phyloP scores from a whole-genome alignment of 1,140 invertebrate species.

The Pseudomyrmex sp. region DNA sequence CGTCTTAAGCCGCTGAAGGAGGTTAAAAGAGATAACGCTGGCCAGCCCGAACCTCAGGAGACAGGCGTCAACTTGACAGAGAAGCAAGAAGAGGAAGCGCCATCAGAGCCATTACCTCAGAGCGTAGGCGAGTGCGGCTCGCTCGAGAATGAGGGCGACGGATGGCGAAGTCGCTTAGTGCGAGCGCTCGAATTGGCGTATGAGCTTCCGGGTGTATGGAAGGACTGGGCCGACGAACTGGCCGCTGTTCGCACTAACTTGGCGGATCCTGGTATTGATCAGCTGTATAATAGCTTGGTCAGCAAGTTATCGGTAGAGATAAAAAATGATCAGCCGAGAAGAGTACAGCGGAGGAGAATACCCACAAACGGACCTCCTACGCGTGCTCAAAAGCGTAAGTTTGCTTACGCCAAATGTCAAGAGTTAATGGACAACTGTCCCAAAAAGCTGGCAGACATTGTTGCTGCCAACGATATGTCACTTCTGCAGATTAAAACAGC shows the following conservation, averaged over 20 bases:
- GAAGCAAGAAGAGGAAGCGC: rapidly evolving
- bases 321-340: neutral
- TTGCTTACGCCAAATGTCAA: constrained; percentile 31
- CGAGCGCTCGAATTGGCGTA: too few species aligned
- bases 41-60: too few species aligned
- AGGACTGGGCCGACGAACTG: too few species aligned
- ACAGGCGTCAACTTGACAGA: too few species aligned
- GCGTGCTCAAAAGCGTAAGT: neutral
- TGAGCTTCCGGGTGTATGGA: rapidly evolving
- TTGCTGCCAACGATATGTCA: constrained; percentile 13
- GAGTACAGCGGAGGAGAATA: rapidly evolving
- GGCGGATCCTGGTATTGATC: too few species aligned
- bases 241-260: too few species aligned
- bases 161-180: too few species aligned
- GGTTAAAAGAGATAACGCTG: too few species aligned
- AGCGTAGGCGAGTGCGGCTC: rapidly evolving
- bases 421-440: constrained; percentile 34
- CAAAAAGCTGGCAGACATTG: constrained; percentile 42
- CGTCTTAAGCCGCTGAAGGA: neutral
- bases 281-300: too few species aligned
- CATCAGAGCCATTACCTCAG: too few species aligned
- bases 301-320: neutral
- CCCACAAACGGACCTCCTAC: neutral
- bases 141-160: too few species aligned
- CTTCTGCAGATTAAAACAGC: too few species aligned